These are phyloP conservation scores for Tetramorium bicarinatum DNA, from an alignment of 2,888 invertebrate genomes.

Conservation along the genomic window DNA sequence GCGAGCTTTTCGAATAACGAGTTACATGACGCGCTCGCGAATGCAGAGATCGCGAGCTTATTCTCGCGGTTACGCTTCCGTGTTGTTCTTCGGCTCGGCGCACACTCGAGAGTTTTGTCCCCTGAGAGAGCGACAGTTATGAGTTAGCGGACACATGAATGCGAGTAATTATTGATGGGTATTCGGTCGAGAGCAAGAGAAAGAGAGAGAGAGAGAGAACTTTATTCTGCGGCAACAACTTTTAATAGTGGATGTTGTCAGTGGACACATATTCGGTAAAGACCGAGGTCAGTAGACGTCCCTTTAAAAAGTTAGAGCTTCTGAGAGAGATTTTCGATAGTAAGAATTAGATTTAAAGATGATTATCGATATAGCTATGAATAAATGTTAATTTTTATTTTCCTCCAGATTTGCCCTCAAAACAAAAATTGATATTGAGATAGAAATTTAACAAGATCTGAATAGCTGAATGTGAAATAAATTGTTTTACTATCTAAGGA, in stretches of 20 bases:
- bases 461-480: background rate
- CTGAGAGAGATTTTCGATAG: background rate
- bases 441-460: background rate
- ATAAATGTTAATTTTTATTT: background rate
- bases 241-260: conserved; percentile 34
- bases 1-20: conserved; percentile 67
- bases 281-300: background rate
- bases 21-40: conserved; percentile 36
- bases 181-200: conserved; percentile 10
- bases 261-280: background rate
- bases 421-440: background rate
- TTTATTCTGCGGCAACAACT: conserved; percentile 45
- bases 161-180: conserved; percentile 53
- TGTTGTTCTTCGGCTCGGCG: conserved; percentile 50
- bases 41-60: conserved; percentile 42
- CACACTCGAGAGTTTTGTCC: conserved; percentile 51
- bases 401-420: background rate
- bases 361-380: background rate
- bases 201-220: conserved; percentile 28
- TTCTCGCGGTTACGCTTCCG: conserved; percentile 46
- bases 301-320: conserved; percentile 13
- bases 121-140: conserved; percentile 46
- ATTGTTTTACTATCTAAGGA: background rate
- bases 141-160: conserved; percentile 50
- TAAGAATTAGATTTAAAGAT: background rate